A percentile compares a stretch with the other conserved stretches of the same genome.
These are phyloP conservation scores for Python bivittatus DNA, from an alignment of 2,113 vertebrate species.

Conservation along the genomic window DNA sequence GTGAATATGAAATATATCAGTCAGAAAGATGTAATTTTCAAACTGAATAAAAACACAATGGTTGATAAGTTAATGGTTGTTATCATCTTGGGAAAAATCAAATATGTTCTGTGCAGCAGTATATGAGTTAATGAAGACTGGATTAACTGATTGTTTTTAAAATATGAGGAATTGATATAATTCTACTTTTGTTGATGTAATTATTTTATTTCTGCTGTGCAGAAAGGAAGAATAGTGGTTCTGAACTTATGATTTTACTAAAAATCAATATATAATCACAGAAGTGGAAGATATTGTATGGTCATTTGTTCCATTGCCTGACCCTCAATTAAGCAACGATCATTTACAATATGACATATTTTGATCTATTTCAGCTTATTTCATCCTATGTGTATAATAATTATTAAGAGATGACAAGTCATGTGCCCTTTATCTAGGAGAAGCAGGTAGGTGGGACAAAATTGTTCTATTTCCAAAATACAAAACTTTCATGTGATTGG, in stretches of 20 bases:
- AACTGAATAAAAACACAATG: background rate
- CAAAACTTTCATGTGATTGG: background rate
- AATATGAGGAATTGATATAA: background rate
- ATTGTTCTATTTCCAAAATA: background rate
- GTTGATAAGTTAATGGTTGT: background rate
- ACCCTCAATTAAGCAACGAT: background rate
- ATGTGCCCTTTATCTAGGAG: background rate
- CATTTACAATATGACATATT: background rate
- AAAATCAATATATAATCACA: background rate
- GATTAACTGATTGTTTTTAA: background rate
- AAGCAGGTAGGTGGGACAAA: background rate
- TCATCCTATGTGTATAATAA: background rate
- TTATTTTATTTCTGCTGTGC: background rate
- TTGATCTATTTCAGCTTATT: background rate
- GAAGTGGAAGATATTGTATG: background rate
- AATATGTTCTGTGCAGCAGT: background rate
- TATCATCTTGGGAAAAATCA: background rate
- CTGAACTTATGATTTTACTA: background rate
- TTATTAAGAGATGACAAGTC: background rate
- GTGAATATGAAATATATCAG: background rate
- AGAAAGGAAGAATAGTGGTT: background rate
- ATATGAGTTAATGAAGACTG: background rate
- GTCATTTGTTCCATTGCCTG: background rate
- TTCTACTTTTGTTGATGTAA: background rate
- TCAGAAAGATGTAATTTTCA: background rate